Evolutionary conservation across 2,113 vertebrate genomes (phyloP).

Genomic region (Formicarius rufipectus): DNA sequence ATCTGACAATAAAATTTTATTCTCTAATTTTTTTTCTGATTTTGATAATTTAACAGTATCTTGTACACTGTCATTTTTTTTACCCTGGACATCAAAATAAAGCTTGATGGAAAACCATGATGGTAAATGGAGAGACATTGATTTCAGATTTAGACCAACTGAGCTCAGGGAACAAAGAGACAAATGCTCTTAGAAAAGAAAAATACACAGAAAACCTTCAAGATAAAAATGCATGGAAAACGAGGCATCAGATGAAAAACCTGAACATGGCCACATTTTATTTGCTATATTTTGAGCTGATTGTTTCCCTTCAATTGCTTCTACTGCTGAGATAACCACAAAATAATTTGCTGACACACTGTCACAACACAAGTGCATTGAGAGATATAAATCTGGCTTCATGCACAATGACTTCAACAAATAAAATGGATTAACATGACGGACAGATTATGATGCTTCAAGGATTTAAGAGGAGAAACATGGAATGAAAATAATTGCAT

Average conservation of each 20-base stretch:
- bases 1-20: not conserved
- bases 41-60: not conserved
- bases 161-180: not conserved
- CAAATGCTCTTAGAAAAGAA: not conserved
- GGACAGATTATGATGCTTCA: slow-evolving; percentile 31
- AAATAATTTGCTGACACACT: not conserved
- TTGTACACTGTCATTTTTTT: not conserved
- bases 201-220: not conserved
- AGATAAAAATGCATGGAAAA: not conserved
- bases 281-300: not conserved
- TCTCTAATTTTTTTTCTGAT: not conserved
- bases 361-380: not conserved
- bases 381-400: slow-evolving; percentile 69
- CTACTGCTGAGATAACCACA: not conserved
- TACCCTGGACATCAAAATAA: not conserved
- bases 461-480: slow-evolving; percentile 37
- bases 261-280: not conserved
- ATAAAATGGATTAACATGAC: slow-evolving; percentile 37
- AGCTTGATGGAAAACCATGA: not conserved
- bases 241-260: not conserved
- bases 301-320: not conserved
- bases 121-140: not conserved
- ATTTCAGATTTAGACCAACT: not conserved
- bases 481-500: slow-evolving; percentile 11
- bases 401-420: slow-evolving; percentile 19